Evolutionary conservation across 2,888 invertebrate species (phyloP), one percentile per base, ranked within the genome.

Genomic region (Drosophila mayaguana): DNA sequence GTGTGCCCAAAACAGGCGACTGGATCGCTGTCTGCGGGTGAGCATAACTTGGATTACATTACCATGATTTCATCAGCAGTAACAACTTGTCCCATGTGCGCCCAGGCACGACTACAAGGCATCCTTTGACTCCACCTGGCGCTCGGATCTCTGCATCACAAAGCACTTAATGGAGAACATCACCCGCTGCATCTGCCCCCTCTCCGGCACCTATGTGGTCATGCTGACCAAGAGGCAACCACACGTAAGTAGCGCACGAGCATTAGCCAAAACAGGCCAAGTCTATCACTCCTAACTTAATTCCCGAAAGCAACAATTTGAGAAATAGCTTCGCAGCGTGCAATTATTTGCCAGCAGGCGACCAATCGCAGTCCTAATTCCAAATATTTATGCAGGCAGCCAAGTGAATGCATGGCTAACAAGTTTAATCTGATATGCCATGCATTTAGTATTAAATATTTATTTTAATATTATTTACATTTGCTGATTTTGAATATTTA

Each of bases 181-280:
- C 59, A 94, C 95, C 2, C 93, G 94, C 69, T 96, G 96, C 90
- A 93, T 94, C 46, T 96, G 96, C 81, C 94, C 94, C 7, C 93
- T 93, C 65, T 93, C 94, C n/a, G 95, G 95, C 53, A 95, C 95
- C 56, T 95, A 94, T 84, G 95, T 95, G 22, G 94, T 95, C 25
- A 93, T 96, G 82, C 91, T 95, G 60, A 95, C 95, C n/a, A 93
- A 94, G 66, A 92, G 92, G 64, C 93, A 93, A 71, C 91, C 92
- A 46, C 92, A 93, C 79, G 94, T 94, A 91, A 94, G 94, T 92
- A 80, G n/a, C 2, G 14, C n/a, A 71, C 4, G 18, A 34, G 71
- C 67, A 73, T 76, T 78, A 71, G 6, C 18, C 40, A 34, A n/a
- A 36, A 53, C 62, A 72, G 11, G 11, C 57, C 48, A 25, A 32